Evolutionary conservation across 2,797 vertebrate genomes (phyloP).

Genomic region (Anguilla marmorata): DNA sequence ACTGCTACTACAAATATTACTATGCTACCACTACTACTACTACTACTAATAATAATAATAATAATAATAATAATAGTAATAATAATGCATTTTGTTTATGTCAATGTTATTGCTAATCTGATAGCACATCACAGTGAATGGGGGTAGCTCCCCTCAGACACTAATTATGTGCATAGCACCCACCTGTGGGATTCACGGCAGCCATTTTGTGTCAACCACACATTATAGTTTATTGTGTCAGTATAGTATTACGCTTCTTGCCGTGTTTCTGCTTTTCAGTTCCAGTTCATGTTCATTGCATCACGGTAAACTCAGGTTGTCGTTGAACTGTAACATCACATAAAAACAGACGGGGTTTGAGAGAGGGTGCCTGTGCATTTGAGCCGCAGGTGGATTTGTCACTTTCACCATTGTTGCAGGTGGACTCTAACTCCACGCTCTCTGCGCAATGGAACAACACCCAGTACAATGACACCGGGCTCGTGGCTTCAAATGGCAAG

Average conservation of each 20-base stretch:
- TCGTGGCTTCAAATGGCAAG: neutral
- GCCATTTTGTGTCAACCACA: neutral
- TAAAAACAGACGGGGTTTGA: neutral
- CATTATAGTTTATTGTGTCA: neutral
- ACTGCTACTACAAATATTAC: too few species aligned
- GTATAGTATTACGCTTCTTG: neutral
- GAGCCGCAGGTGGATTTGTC: neutral
- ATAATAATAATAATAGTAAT: too few species aligned
- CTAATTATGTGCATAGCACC: neutral
- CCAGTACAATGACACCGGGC: neutral
- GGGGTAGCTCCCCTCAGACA: neutral
- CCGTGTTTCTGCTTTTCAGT: neutral
- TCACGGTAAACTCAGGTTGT: neutral
- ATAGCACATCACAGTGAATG: neutral
- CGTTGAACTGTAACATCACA: neutral
- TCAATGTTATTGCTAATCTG: neutral
- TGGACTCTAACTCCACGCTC: conserved; percentile 38
- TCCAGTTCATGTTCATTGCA: neutral
- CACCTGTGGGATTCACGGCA: neutral
- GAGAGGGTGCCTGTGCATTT: neutral
- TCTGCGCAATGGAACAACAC: conserved; percentile 9
- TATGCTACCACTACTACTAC: too few species aligned
- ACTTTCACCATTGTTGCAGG: conserved; percentile 44
- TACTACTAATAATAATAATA: too few species aligned
- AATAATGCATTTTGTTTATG: neutral